Percentiles rank a stretch among this genome's conserved stretches.
Evolutionary conservation across 2,888 invertebrate genomes (phyloP).

Genomic region (Hypercompe scribonia): DNA sequence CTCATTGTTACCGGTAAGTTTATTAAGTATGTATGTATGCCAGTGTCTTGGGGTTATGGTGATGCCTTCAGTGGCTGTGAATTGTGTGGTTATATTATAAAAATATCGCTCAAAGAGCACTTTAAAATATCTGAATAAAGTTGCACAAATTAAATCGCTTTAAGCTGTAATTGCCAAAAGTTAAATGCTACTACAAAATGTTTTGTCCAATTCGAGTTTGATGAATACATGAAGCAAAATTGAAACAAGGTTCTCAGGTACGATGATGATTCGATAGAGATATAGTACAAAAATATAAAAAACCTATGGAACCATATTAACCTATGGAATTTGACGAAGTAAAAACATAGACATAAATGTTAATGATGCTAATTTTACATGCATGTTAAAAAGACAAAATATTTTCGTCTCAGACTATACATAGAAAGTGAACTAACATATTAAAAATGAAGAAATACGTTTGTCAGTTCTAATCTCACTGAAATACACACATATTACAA

Average conservation of each 20-base stretch:
- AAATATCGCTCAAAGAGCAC: not conserved
- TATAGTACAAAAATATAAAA: too few relatives aligned
- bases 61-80: constrained; percentile 25
- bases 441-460: not conserved
- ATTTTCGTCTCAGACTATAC: not conserved
- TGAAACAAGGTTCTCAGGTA: too few relatives aligned
- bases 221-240: too few relatives aligned
- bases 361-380: not conserved
- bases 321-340: too few relatives aligned
- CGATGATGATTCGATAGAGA: too few relatives aligned
- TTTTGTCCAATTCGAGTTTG: too few relatives aligned
- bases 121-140: not conserved
- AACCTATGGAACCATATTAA: too few relatives aligned
- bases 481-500: not conserved
- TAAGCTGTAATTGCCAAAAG: too few relatives aligned
- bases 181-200: too few relatives aligned
- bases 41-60: constrained; percentile 20
- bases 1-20: constrained; percentile 92
- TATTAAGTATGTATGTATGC: not conserved
- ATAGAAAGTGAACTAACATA: not conserved
- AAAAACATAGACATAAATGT: not conserved
- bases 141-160: not conserved
- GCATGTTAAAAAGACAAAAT: not conserved
- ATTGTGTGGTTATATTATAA: not conserved
- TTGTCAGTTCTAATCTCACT: not conserved